These are phyloP conservation scores for Trachelipus rathkii DNA, from an alignment of 1,140 invertebrate genomes.

Conservation along the genomic window DNA sequence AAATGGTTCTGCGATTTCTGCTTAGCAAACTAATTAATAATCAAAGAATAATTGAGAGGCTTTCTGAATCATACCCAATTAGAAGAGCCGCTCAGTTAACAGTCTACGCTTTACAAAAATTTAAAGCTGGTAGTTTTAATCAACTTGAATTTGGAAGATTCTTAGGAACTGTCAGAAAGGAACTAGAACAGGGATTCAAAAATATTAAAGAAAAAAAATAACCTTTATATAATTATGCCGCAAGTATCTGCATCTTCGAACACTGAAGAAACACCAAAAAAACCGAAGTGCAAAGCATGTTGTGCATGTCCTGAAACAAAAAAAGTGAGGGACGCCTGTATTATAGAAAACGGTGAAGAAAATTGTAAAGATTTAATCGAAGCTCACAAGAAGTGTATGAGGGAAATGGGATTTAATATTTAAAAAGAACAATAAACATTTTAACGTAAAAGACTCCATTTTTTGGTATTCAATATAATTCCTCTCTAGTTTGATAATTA, in stretches of 20 bases:
- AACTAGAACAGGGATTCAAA: slow-evolving; percentile 41
- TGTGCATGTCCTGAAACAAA: slow-evolving; percentile 98
- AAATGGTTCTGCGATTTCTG: slow-evolving; percentile 65
- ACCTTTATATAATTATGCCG: background rate
- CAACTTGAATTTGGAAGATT: slow-evolving; percentile 28
- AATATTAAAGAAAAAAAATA: slow-evolving; percentile 30
- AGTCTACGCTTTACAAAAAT: slow-evolving; percentile 58
- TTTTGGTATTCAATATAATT: background rate
- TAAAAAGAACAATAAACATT: slow-evolving; percentile 49
- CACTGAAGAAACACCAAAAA: slow-evolving; percentile 43
- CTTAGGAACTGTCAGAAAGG: slow-evolving; percentile 28
- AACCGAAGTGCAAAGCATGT: slow-evolving; percentile 79
- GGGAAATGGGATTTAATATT: slow-evolving; percentile 90
- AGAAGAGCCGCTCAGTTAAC: slow-evolving; percentile 67
- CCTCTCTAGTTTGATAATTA: too few relatives aligned
- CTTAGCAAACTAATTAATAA: slow-evolving; percentile 69
- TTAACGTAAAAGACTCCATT: background rate
- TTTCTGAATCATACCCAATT: slow-evolving; percentile 75
- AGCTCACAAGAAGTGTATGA: slow-evolving; percentile 95
- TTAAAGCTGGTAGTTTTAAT: slow-evolving; percentile 42
- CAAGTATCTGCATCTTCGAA: background rate
- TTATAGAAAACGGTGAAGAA: slow-evolving; percentile 67
- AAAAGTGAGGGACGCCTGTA: slow-evolving; percentile 76
- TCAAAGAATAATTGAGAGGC: slow-evolving; percentile 67
- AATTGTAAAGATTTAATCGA: slow-evolving; percentile 86